Percentiles rank a stretch among this genome's conserved stretches.
Conservation (phyloP, 2,113 vertebrate species). For the Hiodon alosoides region DNA sequence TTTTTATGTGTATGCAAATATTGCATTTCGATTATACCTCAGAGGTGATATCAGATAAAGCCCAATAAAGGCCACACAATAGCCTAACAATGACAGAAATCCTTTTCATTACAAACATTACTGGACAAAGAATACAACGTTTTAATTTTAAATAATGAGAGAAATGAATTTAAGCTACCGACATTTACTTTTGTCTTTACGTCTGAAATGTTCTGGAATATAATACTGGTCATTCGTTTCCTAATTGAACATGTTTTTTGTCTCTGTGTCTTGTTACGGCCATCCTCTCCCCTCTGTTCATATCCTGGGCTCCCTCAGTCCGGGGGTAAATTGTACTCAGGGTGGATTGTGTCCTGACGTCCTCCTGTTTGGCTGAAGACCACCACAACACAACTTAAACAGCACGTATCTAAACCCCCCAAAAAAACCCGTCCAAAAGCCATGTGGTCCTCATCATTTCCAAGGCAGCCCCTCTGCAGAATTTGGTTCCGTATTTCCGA, state of each 20-base stretch:
- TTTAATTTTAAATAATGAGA: constrained; percentile 15
- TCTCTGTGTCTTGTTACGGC: not conserved
- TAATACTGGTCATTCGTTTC: constrained; percentile 11
- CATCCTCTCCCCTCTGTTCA: not conserved
- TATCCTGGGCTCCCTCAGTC: not conserved
- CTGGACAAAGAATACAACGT: not conserved
- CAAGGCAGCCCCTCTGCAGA: constrained; percentile 1
- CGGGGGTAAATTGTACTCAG: not conserved
- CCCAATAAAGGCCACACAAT: constrained; percentile 19
- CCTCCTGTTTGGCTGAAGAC: not conserved
- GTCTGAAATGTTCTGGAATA: not conserved
- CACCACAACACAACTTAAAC: not conserved
- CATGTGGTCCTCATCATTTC: not conserved
- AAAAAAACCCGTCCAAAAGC: not conserved
- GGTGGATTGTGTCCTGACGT: not conserved
- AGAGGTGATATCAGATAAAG: constrained; percentile 19
- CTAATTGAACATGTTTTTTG: not conserved
- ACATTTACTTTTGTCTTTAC: constrained; percentile 18
- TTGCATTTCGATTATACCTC: constrained; percentile 21
- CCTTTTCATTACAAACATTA: constrained; percentile 18
- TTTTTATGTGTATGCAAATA: constrained; percentile 22
- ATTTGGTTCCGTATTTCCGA: no score
- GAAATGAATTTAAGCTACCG: constrained; percentile 13
- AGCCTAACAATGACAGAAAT: constrained; percentile 14
- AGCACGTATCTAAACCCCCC: not conserved